Evolutionary conservation across 2,113 vertebrate species (phyloP), one percentile per base, ranked within the genome.

Genomic region (Thalassarche chlororhynchos): DNA sequence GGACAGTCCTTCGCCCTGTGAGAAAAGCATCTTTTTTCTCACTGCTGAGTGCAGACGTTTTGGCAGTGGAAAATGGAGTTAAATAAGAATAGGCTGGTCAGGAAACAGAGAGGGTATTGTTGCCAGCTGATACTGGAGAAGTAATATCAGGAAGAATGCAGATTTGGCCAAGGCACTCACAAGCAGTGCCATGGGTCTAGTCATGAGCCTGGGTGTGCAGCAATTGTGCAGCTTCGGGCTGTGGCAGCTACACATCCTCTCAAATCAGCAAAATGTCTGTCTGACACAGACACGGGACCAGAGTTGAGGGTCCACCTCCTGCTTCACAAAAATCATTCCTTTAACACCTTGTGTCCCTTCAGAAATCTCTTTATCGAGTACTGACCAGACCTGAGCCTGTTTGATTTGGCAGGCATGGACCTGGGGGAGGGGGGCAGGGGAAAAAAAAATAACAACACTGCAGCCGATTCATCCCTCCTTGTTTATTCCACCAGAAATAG

Each of bases 401-500:
- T 97, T 96, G 32, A 40, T 83, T 93, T 97, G 93, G 95, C 92
- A 95, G 75, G 26, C 74, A 52, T 3, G 10, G 75, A 91, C 71
- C 70, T 57, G 23, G 14, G 10, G 57, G 69, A 75, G 40, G 38
- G 31, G 46, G 21, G 34, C 31, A 44, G 19, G 28, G 34, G 10
- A 6, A 54, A 58, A 88, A 71, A 80, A 81, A 46, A 58, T 26
- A 87, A 94, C 74, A 94, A 79, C 70, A 83, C 42, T 90, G 78
- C 93, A 61, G 84, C 64, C 14, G n/a, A 93, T 96, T 95, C 91
- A 94, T 93, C 66, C 74, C 61, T 95, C 71, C 96, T 97, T 97
- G 96, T 97, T 98, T 97, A 96, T 88, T 87, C 54, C 86, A 79
- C 91, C 94, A 96, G 94, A 95, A 98, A 98, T 77, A 95, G 94